Conservation (phyloP, 92 coral and sea anemone species). For the Porites cylindrica region DNA sequence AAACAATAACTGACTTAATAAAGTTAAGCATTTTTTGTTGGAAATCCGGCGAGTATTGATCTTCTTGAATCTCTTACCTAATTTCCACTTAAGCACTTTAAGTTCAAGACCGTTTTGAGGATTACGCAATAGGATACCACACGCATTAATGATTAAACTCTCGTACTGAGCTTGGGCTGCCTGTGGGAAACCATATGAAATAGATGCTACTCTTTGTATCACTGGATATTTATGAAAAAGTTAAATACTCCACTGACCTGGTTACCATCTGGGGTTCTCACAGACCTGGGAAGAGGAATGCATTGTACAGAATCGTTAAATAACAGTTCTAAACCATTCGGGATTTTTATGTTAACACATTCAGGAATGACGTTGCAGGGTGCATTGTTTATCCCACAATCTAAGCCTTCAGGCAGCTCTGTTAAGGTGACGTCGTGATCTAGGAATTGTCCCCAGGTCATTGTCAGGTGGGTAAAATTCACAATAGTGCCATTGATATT, state of each 20-base stretch:
- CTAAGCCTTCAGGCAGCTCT: neutral
- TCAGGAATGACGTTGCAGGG: neutral
- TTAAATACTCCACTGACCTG: conserved; percentile 13
- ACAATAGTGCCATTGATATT: neutral
- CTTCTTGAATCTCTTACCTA: too few relatives aligned
- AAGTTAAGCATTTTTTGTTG: too few relatives aligned
- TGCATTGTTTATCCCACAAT: conserved; percentile 7
- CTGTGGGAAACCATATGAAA: too few relatives aligned
- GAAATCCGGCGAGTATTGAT: too few relatives aligned
- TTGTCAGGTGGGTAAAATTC: conserved; percentile 16
- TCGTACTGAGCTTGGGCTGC: too few relatives aligned
- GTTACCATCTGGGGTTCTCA: neutral
- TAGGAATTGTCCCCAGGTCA: conserved; percentile 46
- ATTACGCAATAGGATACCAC: too few relatives aligned
- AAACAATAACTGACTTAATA: too few relatives aligned
- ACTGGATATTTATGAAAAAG: neutral
- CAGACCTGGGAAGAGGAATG: conserved; percentile 11
- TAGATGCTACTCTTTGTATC: too few relatives aligned
- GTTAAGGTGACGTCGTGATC: conserved; percentile 41
- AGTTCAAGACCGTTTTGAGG: too few relatives aligned
- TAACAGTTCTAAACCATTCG: neutral
- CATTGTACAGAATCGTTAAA: neutral
- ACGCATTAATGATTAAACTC: too few relatives aligned
- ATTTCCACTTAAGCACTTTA: too few relatives aligned
- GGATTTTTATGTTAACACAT: neutral